Evolutionary conservation across 1,140 invertebrate species (phyloP), one percentile per base, ranked within the genome.

Genomic region (Drosophila pandora): DNA sequence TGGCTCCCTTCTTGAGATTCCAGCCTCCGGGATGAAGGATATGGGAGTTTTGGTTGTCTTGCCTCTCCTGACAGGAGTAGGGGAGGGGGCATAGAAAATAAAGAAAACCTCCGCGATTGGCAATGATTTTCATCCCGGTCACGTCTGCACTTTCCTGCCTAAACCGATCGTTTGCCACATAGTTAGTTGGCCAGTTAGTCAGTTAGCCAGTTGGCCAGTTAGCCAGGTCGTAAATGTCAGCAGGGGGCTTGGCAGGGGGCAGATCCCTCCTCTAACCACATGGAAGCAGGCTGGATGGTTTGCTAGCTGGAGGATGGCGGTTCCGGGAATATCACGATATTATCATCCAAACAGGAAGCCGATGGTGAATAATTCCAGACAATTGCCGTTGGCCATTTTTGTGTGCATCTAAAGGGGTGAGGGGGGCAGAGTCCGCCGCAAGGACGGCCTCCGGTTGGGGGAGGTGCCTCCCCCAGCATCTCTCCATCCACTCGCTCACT

Each of bases 381-480:
- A 71, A 82, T 68, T 76, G 62, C 50, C 41, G 69, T 62, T 47
- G 17, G 73, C 68, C 41, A 43, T 43, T 43, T 43, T 64, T 22
- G 7, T 59, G 17, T 47, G 25, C 12, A 10, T 13, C 60, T 17
- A 1, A 17, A 17, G 17, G 61, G n/a, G n/a, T n/a, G n/a, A n/a
- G n/a, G 54, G 62, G 67, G 63, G 71, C 57, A 70, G 76, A 49
- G 9, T 23, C 21, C 47, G 28, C 47, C 58, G 25, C 49, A 45
- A 37, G 12, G 25, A 30, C 49, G 12, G 41, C 41, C 41, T 43
- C 13, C 13, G 2, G 6, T 2, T 13, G 2, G n/a, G 41, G 34
- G 34, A 1, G 9, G 2, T 8, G 30, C 9, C 32, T 9, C 32
- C 32, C 0, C 32, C 0, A 55, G 6, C 4, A n/a, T 13, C 10